Percentiles rank a stretch among this genome's conserved stretches.
These are phyloP conservation scores for Peucedramus taeniatus DNA, from an alignment of 2,113 vertebrate genomes.

Conservation along the genomic window DNA sequence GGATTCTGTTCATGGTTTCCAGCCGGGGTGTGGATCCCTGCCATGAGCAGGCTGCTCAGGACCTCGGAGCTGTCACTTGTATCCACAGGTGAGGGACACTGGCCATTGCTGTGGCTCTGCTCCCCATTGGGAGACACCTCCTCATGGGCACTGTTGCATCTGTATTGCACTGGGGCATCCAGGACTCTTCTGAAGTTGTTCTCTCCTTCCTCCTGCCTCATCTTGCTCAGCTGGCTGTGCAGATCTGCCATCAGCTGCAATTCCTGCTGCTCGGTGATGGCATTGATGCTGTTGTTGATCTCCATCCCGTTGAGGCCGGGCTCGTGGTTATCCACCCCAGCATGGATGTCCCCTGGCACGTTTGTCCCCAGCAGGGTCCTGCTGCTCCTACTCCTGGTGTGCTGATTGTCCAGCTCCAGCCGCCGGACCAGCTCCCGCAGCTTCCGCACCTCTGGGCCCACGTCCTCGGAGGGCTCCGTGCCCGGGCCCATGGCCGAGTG, in stretches of 20 bases:
- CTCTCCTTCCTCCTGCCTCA: conserved; percentile 61
- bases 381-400: conserved; percentile 72
- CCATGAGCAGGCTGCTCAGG: not conserved
- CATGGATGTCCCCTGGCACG: conserved; percentile 14
- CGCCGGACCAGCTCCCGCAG: conserved; percentile 85
- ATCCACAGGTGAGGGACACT: conserved; percentile 34
- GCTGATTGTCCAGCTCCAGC: conserved; percentile 87
- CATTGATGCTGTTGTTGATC: conserved; percentile 61
- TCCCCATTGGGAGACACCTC: conserved; percentile 53
- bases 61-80: not conserved
- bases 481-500: conserved; percentile 57
- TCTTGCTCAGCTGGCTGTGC: conserved; percentile 43
- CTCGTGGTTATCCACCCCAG: conserved; percentile 48
- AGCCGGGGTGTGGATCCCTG: conserved; percentile 30
- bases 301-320: conserved; percentile 32
- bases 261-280: conserved; percentile 4
- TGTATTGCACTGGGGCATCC: conserved; percentile 42
- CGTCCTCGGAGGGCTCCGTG: conserved; percentile 54
- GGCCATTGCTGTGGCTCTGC: not conserved
- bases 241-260: conserved; percentile 58
- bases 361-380: conserved; percentile 48
- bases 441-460: conserved; percentile 81
- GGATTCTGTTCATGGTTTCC: not conserved
- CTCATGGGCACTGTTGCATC: not conserved
- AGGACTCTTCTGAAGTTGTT: conserved; percentile 14